Evolutionary conservation across 1,140 invertebrate genomes (phyloP).

Genomic region (Cyclargus thomasi): DNA sequence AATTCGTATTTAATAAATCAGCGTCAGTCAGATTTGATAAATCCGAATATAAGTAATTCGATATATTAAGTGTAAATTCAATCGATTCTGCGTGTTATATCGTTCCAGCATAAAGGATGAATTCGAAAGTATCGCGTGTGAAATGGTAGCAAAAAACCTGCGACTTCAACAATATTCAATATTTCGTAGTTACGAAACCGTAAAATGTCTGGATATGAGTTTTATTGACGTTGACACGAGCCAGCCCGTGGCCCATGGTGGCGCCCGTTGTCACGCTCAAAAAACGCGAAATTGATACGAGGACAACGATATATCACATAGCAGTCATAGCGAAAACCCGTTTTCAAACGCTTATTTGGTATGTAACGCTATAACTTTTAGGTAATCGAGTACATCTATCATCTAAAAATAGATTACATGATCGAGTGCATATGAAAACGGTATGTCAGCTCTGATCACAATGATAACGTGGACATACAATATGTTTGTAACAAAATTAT

Average conservation of each 20-base stretch:
- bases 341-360: neutral
- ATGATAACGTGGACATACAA: too few species aligned
- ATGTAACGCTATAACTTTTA: too few species aligned
- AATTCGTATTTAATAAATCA: too few species aligned
- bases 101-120: neutral
- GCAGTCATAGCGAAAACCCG: neutral
- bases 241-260: neutral
- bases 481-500: too few species aligned
- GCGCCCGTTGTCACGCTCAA: neutral
- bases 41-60: too few species aligned
- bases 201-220: neutral
- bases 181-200: slow-evolving; percentile 6
- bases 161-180: neutral
- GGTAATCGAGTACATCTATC: too few species aligned
- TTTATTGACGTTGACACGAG: slow-evolving; percentile 11
- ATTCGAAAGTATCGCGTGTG: neutral
- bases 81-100: neutral
- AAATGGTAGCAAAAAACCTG: neutral
- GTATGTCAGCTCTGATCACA: too few species aligned
- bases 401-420: too few species aligned
- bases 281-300: neutral
- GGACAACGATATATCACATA: neutral
- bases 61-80: neutral
- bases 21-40: too few species aligned
- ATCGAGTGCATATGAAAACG: too few species aligned